These are phyloP conservation scores for Tyrannus savana DNA, from an alignment of 2,113 vertebrate species.

Conservation along the genomic window DNA sequence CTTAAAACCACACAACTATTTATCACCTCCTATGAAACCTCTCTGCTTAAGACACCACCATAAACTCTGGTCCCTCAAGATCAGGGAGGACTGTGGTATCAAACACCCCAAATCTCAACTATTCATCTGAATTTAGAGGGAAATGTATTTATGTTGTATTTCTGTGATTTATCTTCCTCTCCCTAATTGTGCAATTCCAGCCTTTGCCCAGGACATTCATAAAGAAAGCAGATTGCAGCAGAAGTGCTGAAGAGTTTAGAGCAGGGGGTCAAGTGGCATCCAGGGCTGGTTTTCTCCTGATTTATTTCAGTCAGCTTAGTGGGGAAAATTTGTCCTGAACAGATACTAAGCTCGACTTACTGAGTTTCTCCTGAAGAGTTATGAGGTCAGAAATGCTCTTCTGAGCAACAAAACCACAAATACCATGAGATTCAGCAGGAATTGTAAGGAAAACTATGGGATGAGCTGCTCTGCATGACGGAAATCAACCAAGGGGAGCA, in stretches of 20 bases:
- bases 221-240: background rate
- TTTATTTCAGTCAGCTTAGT: background rate
- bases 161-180: background rate
- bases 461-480: background rate
- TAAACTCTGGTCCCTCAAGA: background rate
- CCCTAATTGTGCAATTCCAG: background rate
- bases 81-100: background rate
- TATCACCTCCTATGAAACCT: background rate
- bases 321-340: background rate
- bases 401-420: background rate
- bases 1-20: background rate
- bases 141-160: background rate
- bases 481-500: accelerated
- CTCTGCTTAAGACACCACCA: background rate
- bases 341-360: background rate
- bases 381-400: background rate
- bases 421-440: background rate
- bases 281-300: background rate
- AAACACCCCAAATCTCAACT: background rate
- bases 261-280: background rate
- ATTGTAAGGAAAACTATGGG: background rate
- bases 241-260: background rate
- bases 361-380: background rate
- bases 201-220: background rate
- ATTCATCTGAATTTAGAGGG: background rate